phyloP scores from a whole-genome alignment of 2,888 invertebrate genomes.

The Gortyna flavago region DNA sequence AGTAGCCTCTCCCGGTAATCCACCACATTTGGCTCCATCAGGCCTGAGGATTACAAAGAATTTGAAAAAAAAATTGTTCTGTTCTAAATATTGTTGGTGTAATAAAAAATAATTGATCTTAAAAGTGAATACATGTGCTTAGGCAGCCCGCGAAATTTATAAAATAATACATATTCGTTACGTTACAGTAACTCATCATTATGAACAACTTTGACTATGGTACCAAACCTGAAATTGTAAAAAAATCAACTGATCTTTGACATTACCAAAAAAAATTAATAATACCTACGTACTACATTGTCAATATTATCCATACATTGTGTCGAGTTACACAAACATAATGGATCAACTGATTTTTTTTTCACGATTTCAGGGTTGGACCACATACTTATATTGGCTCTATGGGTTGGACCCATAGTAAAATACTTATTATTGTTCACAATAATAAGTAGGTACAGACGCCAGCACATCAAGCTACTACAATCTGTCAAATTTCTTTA shows the following conservation, averaged over 20 bases:
- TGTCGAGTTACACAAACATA: no score
- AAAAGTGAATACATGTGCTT: neutral
- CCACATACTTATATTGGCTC: no score
- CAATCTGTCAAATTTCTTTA: no score
- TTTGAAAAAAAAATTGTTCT: neutral
- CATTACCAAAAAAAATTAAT: no score
- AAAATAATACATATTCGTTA: neutral
- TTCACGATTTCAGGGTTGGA: no score
- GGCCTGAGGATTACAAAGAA: conserved; percentile 70
- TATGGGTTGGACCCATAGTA: no score
- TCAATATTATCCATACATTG: no score
- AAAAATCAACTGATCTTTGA: neutral
- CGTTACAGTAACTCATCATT: neutral
- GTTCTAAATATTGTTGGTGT: neutral
- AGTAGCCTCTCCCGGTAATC: conserved; percentile 90
- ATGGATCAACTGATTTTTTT: no score
- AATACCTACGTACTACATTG: no score
- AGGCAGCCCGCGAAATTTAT: neutral
- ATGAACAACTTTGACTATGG: neutral
- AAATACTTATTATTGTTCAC: no score
- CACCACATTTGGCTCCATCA: conserved; percentile 85
- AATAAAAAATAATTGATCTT: neutral
- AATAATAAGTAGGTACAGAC: no score
- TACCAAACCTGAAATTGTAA: neutral
- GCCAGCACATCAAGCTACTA: no score